Evolutionary conservation across 2,797 vertebrate genomes (phyloP).

Genomic region (Periparus ater): DNA sequence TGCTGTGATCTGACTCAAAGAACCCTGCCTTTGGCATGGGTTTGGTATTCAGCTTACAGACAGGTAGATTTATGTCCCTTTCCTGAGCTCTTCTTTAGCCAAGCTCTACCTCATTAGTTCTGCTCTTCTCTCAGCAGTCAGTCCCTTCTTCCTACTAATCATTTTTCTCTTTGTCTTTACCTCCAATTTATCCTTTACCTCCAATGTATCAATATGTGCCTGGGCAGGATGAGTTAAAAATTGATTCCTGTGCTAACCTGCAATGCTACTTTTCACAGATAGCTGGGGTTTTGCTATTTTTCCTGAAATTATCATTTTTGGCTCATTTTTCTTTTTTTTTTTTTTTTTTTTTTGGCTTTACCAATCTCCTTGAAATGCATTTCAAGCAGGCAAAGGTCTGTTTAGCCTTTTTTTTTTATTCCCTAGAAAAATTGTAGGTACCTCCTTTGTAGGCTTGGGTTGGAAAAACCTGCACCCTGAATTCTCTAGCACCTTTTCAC

Average conservation of each 20-base stretch:
- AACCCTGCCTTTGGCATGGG: not conserved
- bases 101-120: not conserved
- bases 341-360: not conserved
- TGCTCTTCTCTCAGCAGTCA: not conserved
- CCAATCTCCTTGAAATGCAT: not conserved
- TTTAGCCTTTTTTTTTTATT: not conserved
- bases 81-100: not conserved
- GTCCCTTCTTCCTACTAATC: not conserved
- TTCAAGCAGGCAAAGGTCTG: not conserved
- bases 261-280: not conserved
- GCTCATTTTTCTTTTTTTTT: rapidly evolving
- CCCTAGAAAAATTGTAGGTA: not conserved
- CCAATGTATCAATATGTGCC: not conserved
- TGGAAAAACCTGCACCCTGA: not conserved
- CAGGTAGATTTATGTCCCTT: not conserved
- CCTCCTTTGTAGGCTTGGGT: not conserved
- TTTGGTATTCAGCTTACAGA: not conserved
- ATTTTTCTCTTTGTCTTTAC: not conserved
- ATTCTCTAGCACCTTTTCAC: not conserved
- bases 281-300: not conserved
- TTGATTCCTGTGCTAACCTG: not conserved
- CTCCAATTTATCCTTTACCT: not conserved
- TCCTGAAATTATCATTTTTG: not conserved
- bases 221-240: not conserved
- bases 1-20: not conserved